Base-by-base conservation (phyloP, 2,113 vertebrate genomes). In the Mesocricetus auratus region DNA sequence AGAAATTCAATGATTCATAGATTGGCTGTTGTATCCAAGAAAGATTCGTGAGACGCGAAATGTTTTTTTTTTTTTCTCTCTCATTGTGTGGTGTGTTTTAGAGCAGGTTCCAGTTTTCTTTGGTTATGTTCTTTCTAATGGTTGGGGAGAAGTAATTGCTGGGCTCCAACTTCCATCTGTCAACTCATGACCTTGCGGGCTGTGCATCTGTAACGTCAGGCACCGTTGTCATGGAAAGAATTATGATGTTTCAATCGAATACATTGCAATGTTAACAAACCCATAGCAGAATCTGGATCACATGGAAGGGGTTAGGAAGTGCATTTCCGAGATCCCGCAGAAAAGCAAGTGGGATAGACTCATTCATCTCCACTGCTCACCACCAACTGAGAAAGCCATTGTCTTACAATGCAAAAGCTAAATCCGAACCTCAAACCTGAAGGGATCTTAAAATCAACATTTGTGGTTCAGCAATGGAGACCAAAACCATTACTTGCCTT, bases 61-160 rank as follows among this genome's bases (percentile, higher is more conserved):
- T n/a, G n/a, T n/a, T n/a, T n/a, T n/a, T 98, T 98, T 97, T 98
- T 98, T 98, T 97, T 97, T 95, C 98, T 98, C 96, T 98, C 98
- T 97, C 97, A 97, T 97, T 91, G 96, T 98, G 98, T 97, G 98
- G 96, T 96, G 93, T 91, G 39, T 96, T 97, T 98, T 96, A 96
- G 91, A 79, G 47, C 75, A 94, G 95, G 60, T 92, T 91, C 96
- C 83, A 97, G 98, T 95, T 98, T 97, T 97, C 97, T 98, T 97
- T 58, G 56, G 97, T 96, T 97, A 97, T 97, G 97, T 97, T 98
- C 94, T 98, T 96, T 97, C 78, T 97, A 98, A 98, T 97, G 97
- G 98, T 97, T 97, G 93, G 91, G 91, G 89, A 96, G 97, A 98
- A 96, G 97, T 97, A 98, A 98, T 97, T 97, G 96, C 94, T 36